Evolutionary conservation across 2,797 vertebrate genomes (phyloP).

Genomic region (Anguilla anguilla): DNA sequence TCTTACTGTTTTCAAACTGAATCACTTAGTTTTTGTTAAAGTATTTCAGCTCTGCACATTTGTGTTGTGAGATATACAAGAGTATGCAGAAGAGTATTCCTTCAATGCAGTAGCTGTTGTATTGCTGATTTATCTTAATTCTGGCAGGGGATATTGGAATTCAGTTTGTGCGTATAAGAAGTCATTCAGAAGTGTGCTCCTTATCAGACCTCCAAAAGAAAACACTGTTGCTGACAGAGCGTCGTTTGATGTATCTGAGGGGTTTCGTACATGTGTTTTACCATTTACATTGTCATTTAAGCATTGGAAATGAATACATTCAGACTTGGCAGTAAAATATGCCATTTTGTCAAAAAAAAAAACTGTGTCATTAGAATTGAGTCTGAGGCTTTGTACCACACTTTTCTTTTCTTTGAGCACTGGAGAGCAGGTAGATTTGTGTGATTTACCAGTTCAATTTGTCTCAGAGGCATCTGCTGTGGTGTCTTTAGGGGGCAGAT

Average conservation of each 20-base stretch:
- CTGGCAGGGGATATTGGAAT: background rate
- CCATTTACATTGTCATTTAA: background rate
- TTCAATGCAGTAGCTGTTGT: background rate
- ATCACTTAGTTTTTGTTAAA: background rate
- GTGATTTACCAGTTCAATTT: background rate
- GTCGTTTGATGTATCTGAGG: too few species aligned
- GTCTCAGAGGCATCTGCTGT: background rate
- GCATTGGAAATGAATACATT: background rate
- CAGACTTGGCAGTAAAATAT: background rate
- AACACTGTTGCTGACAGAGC: too few species aligned
- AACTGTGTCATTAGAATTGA: background rate
- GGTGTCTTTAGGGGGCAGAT: background rate
- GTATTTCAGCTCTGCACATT: background rate
- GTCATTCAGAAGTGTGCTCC: too few species aligned
- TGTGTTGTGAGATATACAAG: background rate
- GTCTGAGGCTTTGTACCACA: background rate
- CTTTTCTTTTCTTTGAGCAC: background rate
- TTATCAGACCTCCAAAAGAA: too few species aligned
- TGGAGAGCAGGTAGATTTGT: background rate
- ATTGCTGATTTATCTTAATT: background rate
- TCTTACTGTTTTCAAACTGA: background rate
- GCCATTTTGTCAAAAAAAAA: background rate
- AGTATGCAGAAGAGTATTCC: background rate
- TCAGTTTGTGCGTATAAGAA: background rate
- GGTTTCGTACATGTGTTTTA: background rate